Conservation (phyloP, 2,888 invertebrate species). For the Ophraella communa region DNA sequence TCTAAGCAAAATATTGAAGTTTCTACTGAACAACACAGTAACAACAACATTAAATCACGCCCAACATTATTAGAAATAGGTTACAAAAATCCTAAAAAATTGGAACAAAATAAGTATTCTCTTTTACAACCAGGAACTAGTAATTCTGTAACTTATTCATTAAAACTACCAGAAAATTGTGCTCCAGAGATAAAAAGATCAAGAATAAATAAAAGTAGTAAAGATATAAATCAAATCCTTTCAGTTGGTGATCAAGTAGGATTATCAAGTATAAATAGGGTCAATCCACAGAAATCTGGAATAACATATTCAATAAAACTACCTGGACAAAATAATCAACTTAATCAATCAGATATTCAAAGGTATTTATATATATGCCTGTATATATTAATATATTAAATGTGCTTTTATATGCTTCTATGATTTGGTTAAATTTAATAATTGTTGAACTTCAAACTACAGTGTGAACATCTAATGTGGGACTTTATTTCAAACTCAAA, state of each 20-base stretch:
- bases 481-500: no score
- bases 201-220: constrained; percentile 6
- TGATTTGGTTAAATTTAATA: no score
- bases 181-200: constrained; percentile 3
- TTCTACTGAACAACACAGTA: constrained; percentile 29
- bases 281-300: constrained; percentile 3
- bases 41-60: constrained; percentile 35
- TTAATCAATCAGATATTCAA: constrained; percentile 21
- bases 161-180: constrained; percentile 20
- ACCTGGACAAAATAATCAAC: constrained; percentile 17
- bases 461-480: no score
- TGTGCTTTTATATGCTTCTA: no score
- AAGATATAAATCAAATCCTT: constrained; percentile 19
- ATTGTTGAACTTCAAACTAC: no score
- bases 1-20: constrained; percentile 38
- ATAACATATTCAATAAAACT: constrained; percentile 30
- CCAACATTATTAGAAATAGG: constrained; percentile 43
- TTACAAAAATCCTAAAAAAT: constrained; percentile 34
- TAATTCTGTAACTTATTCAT: constrained; percentile 26
- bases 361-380: not conserved
- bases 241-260: constrained; percentile 2
- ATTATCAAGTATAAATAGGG: constrained; percentile 1
- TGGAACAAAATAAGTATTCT: constrained; percentile 27
- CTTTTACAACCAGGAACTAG: constrained; percentile 37
- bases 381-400: no score